Conservation (phyloP, 2,888 invertebrate genomes). For the Altica lythri region DNA sequence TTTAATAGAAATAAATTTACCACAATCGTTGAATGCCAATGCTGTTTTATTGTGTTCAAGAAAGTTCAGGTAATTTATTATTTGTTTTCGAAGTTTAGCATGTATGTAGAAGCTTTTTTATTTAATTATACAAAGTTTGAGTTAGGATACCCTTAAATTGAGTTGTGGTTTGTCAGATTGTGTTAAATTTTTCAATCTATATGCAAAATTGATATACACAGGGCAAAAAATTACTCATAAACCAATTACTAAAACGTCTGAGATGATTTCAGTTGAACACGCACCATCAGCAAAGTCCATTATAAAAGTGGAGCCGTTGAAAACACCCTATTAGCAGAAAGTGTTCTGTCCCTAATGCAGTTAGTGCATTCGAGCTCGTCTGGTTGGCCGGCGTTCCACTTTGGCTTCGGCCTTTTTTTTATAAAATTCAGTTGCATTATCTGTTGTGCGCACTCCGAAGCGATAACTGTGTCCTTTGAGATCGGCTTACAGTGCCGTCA, state of each 20-base stretch:
- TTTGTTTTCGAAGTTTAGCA: too few species aligned
- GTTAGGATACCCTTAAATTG: too few species aligned
- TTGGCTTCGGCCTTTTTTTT: slow-evolving; percentile 49
- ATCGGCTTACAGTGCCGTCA: too few species aligned
- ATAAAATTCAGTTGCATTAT: slow-evolving; percentile 54
- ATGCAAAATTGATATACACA: too few species aligned
- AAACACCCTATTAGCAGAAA: slow-evolving; percentile 57
- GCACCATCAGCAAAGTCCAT: slow-evolving; percentile 55
- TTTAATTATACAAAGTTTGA: too few species aligned
- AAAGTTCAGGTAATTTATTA: too few species aligned
- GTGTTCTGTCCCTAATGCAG: slow-evolving; percentile 56
- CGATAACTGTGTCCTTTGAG: slow-evolving; percentile 38
- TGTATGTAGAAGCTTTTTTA: too few species aligned
- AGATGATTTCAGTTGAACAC: slow-evolving; percentile 29
- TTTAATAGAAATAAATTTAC: too few species aligned
- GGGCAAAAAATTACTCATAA: slow-evolving; percentile 21
- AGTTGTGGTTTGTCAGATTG: too few species aligned
- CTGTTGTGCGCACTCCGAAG: slow-evolving; percentile 41
- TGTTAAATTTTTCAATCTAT: too few species aligned
- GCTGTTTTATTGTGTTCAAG: too few species aligned
- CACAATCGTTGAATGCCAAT: too few species aligned
- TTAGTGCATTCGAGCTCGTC: slow-evolving; percentile 50
- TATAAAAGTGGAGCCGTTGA: slow-evolving; percentile 51
- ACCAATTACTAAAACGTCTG: slow-evolving; percentile 23
- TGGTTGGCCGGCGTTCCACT: slow-evolving; percentile 13